Conservation (phyloP, 2,797 vertebrate species). For the Gallirallus australis region DNA sequence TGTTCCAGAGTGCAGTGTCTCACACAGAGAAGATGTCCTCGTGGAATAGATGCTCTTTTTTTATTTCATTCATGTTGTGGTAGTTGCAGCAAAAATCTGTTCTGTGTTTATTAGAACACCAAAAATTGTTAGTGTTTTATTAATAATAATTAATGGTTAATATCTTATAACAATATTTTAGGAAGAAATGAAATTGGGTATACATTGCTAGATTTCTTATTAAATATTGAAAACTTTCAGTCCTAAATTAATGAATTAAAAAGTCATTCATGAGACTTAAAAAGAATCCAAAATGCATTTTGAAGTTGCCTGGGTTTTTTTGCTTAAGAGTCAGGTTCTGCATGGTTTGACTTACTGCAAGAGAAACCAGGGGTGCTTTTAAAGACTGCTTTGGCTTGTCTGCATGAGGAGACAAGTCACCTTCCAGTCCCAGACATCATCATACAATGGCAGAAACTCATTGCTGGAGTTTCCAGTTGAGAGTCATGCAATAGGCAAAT, state of each 20-base stretch:
- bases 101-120: neutral
- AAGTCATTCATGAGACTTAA: neutral
- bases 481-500: neutral
- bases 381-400: neutral
- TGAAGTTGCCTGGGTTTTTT: neutral
- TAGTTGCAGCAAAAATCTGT: neutral
- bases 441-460: neutral
- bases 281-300: neutral
- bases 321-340: neutral
- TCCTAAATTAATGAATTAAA: neutral
- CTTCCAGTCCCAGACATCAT: neutral
- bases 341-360: neutral
- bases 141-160: neutral
- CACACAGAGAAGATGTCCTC: neutral
- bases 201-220: neutral
- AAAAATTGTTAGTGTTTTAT: neutral
- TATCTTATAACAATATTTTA: neutral
- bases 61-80: neutral
- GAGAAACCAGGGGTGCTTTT: neutral
- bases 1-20: neutral
- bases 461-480: neutral
- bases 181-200: neutral
- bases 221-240: neutral
- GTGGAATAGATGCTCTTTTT: neutral
- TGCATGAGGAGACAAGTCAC: neutral